These are phyloP conservation scores for Mythimna pallens DNA, from an alignment of 2,888 invertebrate genomes.

Conservation along the genomic window DNA sequence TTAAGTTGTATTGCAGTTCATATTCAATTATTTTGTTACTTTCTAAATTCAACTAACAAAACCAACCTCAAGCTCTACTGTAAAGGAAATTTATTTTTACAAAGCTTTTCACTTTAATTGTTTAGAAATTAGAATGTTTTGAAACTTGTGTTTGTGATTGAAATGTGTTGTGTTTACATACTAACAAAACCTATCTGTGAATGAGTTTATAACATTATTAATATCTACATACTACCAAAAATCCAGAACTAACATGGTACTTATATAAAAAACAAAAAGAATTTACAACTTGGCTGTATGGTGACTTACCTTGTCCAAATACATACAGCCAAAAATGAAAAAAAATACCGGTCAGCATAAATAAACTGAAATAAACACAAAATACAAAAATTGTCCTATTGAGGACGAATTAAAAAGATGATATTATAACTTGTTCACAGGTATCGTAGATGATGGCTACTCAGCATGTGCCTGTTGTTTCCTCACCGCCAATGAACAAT, in stretches of 20 bases:
- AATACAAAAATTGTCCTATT: constrained; percentile 7
- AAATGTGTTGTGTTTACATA: constrained; percentile 43
- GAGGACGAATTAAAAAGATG: constrained; percentile 30
- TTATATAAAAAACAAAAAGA: neutral
- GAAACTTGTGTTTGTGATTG: constrained; percentile 22
- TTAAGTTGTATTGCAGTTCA: neutral
- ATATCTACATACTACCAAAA: neutral
- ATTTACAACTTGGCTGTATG: constrained; percentile 26
- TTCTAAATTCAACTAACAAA: neutral
- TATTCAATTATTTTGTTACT: neutral
- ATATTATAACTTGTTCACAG: constrained; percentile 83
- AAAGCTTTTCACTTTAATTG: constrained; percentile 22
- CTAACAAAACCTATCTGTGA: constrained; percentile 66
- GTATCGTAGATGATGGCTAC: constrained; percentile 86
- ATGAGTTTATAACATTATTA: constrained; percentile 64
- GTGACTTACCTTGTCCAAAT: constrained; percentile 2
- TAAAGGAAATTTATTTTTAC: constrained; percentile 15
- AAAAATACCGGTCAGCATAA: neutral
- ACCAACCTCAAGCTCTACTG: constrained; percentile 30
- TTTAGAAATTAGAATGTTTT: constrained; percentile 22
- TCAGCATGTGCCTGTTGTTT: constrained; percentile 83
- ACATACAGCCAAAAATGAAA: neutral
- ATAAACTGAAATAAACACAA: neutral
- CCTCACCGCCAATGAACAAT: constrained; percentile 84
- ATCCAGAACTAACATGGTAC: neutral